phyloP scores from a whole-genome alignment of 2,113 vertebrate species.

The Clarias batrachus region DNA sequence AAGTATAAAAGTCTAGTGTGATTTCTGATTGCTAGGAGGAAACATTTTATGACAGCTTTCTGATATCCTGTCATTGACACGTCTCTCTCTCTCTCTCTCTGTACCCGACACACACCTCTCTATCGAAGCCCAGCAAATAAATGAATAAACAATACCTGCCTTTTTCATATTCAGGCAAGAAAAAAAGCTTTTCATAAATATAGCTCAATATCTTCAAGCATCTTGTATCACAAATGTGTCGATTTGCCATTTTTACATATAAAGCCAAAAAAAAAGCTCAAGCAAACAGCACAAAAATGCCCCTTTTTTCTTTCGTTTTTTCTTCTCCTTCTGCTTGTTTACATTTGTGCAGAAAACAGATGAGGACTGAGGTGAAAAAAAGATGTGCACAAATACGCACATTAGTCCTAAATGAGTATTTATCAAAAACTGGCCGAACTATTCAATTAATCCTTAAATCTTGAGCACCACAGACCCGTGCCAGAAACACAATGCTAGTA shows the following conservation, averaged over 20 bases:
- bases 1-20: not conserved
- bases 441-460: no score
- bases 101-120: not conserved
- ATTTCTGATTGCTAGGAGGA: not conserved
- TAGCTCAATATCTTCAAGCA: not conserved
- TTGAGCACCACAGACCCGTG: no score
- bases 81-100: not conserved
- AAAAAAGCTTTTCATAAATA: not conserved
- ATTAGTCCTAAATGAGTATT: not conserved
- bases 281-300: slow-evolving; percentile 3
- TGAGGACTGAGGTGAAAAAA: not conserved
- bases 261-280: not conserved
- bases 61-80: not conserved
- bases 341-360: not conserved
- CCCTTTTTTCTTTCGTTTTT: no score
- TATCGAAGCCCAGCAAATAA: not conserved
- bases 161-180: not conserved
- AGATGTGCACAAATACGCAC: not conserved
- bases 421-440: no score
- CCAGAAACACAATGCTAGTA: no score
- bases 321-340: not conserved
- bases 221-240: not conserved
- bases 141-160: not conserved
- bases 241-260: not conserved
- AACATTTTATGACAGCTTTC: not conserved